These are phyloP conservation scores for Allygus modestus DNA, from an alignment of 2,888 invertebrate species.

Conservation along the genomic window DNA sequence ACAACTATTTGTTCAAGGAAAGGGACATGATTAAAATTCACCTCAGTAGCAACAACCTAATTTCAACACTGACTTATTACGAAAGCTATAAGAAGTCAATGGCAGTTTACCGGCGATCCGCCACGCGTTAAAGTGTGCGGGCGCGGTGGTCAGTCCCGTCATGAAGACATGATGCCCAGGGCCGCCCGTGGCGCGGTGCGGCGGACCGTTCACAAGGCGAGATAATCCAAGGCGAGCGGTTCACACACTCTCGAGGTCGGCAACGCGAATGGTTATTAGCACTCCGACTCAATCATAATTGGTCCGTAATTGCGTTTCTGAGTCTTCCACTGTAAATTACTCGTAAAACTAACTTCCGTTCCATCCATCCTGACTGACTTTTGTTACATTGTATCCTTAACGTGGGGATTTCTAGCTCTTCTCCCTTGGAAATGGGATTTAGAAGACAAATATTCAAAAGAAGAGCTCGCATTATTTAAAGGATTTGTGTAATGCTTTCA, in stretches of 20 bases:
- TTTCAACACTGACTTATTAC: neutral
- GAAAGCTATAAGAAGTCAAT: neutral
- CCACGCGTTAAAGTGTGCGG: constrained; percentile 15
- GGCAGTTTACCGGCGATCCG: neutral
- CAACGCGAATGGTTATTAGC: neutral
- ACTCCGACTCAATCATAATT: neutral
- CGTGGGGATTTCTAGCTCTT: neutral
- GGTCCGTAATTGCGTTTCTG: neutral
- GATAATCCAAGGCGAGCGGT: constrained; percentile 10
- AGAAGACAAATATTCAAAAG: neutral
- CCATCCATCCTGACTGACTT: no score
- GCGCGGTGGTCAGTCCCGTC: neutral
- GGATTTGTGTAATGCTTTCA: neutral
- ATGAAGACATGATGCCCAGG: neutral
- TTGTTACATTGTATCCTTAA: no score
- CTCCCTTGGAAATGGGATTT: neutral
- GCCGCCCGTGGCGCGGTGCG: neutral
- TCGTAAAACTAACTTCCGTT: no score
- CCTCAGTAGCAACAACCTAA: neutral
- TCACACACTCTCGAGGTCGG: neutral
- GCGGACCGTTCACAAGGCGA: neutral
- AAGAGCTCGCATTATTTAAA: neutral
- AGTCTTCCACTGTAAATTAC: neutral
- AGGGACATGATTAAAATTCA: no score
- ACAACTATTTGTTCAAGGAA: no score